A percentile compares a stretch with the other conserved stretches of the same genome.
phyloP scores from a whole-genome alignment of 2,113 vertebrate species.

The Phyllopteryx taeniolatus region DNA sequence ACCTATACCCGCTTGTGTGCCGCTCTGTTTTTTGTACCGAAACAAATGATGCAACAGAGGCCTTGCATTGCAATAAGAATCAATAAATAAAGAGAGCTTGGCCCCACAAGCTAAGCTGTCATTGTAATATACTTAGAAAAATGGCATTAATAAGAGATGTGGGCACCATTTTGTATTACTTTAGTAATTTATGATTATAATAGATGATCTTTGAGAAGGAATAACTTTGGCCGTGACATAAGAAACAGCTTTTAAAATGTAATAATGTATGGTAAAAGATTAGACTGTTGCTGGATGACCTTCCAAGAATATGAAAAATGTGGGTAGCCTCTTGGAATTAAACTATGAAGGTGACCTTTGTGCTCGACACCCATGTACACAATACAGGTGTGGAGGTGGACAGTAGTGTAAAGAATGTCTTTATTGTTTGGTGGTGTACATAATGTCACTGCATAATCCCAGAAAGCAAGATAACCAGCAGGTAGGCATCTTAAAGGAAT shows the following conservation, averaged over 20 bases:
- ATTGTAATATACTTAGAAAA: background rate
- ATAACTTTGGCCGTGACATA: background rate
- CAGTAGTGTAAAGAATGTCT: background rate
- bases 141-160: constrained; percentile 6
- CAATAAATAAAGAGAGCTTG: constrained; percentile 14
- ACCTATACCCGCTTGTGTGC: background rate
- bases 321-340: background rate
- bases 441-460: background rate
- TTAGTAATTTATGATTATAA: background rate
- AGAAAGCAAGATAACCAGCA: background rate
- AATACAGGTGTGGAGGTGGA: constrained; percentile 28
- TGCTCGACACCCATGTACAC: constrained; percentile 5
- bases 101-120: constrained; percentile 11
- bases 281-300: background rate
- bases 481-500: too few species aligned
- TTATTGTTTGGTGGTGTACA: background rate
- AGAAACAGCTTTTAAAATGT: background rate
- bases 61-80: constrained; percentile 10
- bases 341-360: constrained; percentile 6
- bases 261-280: background rate
- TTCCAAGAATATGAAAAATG: background rate
- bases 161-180: constrained; percentile 1
- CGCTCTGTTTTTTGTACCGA: constrained; percentile 5
- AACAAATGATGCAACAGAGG: constrained; percentile 20
- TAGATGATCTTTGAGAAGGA: background rate